These are phyloP conservation scores for Drosophila bocqueti DNA, from an alignment of 1,140 invertebrate genomes.

Conservation along the genomic window DNA sequence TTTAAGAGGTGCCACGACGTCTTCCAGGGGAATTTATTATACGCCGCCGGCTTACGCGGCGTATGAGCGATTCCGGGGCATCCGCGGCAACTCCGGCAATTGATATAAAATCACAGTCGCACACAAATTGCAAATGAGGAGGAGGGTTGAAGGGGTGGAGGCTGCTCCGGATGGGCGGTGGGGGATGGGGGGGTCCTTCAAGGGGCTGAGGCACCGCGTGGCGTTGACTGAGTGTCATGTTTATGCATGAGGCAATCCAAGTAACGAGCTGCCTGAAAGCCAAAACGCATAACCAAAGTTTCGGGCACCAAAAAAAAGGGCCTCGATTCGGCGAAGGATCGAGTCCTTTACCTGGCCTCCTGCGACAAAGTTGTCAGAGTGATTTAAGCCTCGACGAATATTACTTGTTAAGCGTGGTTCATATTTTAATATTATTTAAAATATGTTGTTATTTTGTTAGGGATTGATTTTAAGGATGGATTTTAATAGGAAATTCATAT, in stretches of 20 bases:
- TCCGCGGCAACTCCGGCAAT: constrained; percentile 42
- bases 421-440: neutral
- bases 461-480: too few species aligned
- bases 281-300: constrained; percentile 35
- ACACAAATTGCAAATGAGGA: constrained; percentile 63
- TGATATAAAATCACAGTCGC: constrained; percentile 76
- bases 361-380: neutral
- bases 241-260: constrained; percentile 70
- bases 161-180: neutral
- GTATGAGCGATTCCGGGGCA: constrained; percentile 41
- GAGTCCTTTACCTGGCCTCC: neutral
- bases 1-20: constrained; percentile 44
- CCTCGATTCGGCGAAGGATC: neutral
- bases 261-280: constrained; percentile 50
- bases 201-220: constrained; percentile 9
- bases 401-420: neutral
- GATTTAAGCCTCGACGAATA: neutral
- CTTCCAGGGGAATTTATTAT: constrained; percentile 35
- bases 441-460: neutral
- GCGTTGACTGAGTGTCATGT: constrained; percentile 72
- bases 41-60: constrained; percentile 34
- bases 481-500: neutral
- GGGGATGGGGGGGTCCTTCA: neutral
- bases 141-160: neutral
- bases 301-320: neutral